Evolutionary conservation across 1,140 invertebrate species (phyloP).

Genomic region (Cherax destructor): DNA sequence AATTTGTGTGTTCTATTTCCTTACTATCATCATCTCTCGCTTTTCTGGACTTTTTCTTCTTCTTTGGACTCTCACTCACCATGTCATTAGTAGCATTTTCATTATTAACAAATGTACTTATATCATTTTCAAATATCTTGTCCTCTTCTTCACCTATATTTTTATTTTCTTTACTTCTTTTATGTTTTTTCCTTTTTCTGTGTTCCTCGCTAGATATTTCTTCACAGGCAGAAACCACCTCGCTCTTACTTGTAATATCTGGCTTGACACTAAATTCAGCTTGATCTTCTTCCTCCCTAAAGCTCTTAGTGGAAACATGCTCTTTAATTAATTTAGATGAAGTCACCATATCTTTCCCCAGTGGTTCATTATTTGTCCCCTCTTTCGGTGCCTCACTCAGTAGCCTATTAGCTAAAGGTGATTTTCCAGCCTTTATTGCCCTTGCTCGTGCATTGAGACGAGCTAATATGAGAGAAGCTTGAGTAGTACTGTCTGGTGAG

Average conservation of each 20-base stretch:
- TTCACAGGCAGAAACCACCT: neutral
- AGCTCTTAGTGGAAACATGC: neutral
- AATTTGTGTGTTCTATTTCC: no score
- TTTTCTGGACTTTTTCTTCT: neutral
- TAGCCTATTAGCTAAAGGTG: neutral
- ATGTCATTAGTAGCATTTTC: neutral
- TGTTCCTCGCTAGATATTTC: neutral
- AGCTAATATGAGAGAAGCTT: neutral
- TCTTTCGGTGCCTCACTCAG: neutral
- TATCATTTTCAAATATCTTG: neutral
- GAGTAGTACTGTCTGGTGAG: neutral
- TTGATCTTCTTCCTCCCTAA: neutral
- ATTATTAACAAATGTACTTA: neutral
- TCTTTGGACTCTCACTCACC: neutral
- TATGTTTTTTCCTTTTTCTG: neutral
- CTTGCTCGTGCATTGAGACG: constrained; percentile 21
- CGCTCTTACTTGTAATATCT: neutral
- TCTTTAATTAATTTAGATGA: neutral
- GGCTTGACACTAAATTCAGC: neutral
- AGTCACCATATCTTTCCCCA: neutral
- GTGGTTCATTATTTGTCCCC: neutral
- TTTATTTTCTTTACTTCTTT: neutral
- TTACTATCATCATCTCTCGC: neutral
- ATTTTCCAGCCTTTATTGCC: neutral
- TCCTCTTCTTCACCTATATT: neutral